Percentiles rank a stretch among this genome's conserved stretches.
These are phyloP conservation scores for Vultur gryphus DNA, from an alignment of 2,797 vertebrate genomes.

Conservation along the genomic window DNA sequence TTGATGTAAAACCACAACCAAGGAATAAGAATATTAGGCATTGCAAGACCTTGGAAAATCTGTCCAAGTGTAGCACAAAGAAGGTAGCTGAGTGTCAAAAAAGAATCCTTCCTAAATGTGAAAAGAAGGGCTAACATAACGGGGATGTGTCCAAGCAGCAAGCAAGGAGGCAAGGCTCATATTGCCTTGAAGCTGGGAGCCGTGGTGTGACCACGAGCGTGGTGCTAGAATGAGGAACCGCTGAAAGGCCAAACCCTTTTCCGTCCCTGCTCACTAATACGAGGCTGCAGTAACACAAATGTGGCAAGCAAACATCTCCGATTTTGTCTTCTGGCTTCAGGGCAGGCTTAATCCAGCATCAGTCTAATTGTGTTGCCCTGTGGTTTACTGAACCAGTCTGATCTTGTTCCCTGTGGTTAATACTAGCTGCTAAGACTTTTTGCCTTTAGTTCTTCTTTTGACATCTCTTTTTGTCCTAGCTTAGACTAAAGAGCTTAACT, in stretches of 20 bases:
- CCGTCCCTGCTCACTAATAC: neutral
- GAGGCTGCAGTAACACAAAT: neutral
- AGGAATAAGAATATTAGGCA: neutral
- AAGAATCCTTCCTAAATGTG: neutral
- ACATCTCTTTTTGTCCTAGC: neutral
- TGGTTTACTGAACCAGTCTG: neutral
- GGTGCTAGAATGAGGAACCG: neutral
- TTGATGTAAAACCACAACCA: neutral
- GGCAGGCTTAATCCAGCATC: neutral
- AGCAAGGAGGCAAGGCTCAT: neutral
- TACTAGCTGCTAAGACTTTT: neutral
- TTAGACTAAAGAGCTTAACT: neutral
- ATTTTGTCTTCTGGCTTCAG: neutral
- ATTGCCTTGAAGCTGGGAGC: neutral
- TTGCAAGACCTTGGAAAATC: neutral
- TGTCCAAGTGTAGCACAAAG: neutral
- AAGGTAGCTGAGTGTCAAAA: neutral
- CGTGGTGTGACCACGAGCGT: neutral
- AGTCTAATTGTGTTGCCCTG: neutral
- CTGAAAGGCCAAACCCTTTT: neutral
- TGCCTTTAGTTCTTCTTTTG: neutral
- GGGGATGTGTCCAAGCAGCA: neutral
- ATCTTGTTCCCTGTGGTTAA: neutral
- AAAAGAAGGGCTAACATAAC: neutral
- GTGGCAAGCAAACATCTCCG: rapidly evolving